Evolutionary conservation across 2,888 invertebrate genomes (phyloP).

Genomic region (Pinctada fucata): DNA sequence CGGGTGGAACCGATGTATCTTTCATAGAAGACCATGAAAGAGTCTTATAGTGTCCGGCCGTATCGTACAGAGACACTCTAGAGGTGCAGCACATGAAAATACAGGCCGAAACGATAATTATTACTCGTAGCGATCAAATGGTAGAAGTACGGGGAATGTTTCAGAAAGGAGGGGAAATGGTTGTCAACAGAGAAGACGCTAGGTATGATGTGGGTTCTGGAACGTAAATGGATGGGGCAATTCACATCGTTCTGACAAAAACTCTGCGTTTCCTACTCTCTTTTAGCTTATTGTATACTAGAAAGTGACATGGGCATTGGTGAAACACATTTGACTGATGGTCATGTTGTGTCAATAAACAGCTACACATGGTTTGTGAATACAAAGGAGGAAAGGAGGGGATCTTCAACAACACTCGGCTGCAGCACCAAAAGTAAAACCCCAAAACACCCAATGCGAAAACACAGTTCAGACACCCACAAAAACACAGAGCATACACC

Average conservation of each 20-base stretch:
- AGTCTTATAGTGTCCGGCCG: background rate
- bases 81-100: background rate
- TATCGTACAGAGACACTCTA: background rate
- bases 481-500: no score
- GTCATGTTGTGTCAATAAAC: background rate
- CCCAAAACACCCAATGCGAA: no score
- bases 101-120: background rate
- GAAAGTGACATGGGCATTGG: conserved; percentile 10
- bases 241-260: background rate
- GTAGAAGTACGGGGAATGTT: background rate
- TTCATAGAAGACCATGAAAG: no score
- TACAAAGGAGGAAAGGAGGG: no score
- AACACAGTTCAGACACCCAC: no score
- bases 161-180: background rate
- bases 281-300: background rate
- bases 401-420: no score
- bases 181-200: background rate
- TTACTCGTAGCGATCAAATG: background rate
- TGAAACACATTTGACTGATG: conserved; percentile 3
- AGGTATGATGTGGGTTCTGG: background rate
- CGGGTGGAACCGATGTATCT: no score
- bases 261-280: no score
- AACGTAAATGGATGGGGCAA: background rate
- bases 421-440: no score
- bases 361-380: conserved; percentile 18